Evolutionary conservation across 1,140 invertebrate genomes (phyloP).

Genomic region (Metaphire vulgaris): DNA sequence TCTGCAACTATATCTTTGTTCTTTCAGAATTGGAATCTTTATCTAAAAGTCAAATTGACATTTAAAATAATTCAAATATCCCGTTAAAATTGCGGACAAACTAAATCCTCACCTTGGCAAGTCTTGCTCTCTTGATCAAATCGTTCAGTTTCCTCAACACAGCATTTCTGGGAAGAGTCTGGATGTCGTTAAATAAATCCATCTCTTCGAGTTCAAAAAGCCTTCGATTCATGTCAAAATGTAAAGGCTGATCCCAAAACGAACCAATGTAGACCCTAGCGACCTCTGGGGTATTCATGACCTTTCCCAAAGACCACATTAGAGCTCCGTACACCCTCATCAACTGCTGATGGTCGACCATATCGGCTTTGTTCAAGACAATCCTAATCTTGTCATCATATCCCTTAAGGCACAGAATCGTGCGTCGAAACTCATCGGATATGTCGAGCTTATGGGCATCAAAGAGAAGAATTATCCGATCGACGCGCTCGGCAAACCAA

Average conservation of each 20-base stretch:
- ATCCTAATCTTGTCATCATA: conserved; percentile 99
- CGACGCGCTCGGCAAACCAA: conserved; percentile 97
- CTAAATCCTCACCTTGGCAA: conserved; percentile 68
- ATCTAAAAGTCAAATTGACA: too few relatives aligned
- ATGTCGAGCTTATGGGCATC: conserved; percentile 99
- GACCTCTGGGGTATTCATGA: conserved; percentile 93
- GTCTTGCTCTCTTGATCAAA: conserved; percentile 86
- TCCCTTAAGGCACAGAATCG: conserved; percentile 75
- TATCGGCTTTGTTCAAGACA: conserved; percentile 96
- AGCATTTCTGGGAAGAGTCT: conserved; percentile 86
- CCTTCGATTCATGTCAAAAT: conserved; percentile 68
- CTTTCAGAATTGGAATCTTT: too few relatives aligned
- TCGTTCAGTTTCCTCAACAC: conserved; percentile 93
- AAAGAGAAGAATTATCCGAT: conserved; percentile 94
- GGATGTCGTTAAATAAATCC: conserved; percentile 89
- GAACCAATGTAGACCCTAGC: conserved; percentile 94
- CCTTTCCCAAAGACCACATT: conserved; percentile 86
- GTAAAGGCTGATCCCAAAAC: conserved; percentile 92
- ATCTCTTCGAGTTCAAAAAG: conserved; percentile 95
- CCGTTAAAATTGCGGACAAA: not conserved
- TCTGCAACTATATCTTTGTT: not conserved
- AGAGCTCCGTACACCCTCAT: conserved; percentile 97
- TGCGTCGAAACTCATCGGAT: conserved; percentile 90
- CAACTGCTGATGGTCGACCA: conserved; percentile 96
- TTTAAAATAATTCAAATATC: not conserved